Percentiles rank a stretch among this genome's conserved stretches.
Evolutionary conservation across 2,888 invertebrate genomes (phyloP).

Genomic region (Caenorhabditis becei): DNA sequence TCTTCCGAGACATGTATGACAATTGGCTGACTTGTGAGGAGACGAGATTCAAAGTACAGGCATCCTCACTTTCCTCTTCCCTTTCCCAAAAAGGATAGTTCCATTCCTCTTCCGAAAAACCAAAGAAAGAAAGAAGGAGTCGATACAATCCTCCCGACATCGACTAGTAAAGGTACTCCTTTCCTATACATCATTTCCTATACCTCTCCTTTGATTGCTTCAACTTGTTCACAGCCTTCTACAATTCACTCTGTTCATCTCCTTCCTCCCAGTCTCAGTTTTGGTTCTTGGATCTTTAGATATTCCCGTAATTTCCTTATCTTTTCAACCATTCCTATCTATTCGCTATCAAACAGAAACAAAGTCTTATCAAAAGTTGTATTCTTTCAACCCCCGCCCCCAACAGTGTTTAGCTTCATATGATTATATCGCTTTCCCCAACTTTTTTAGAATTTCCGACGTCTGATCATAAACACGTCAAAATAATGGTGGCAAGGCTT

Average conservation of each 20-base stretch:
- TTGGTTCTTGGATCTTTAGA: constrained; percentile 1
- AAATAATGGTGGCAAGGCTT: constrained; percentile 13
- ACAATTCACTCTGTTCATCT: not conserved
- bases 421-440: not conserved
- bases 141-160: not conserved
- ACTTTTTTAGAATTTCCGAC: not conserved
- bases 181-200: not conserved
- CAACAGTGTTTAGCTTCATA: not conserved
- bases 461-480: constrained; percentile 39
- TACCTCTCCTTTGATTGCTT: not conserved
- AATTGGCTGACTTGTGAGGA: constrained; percentile 36
- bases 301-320: not conserved
- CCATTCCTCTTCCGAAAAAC: not conserved
- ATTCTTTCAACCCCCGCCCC: constrained; percentile 1
- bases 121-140: not conserved
- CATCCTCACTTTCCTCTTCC: not conserved
- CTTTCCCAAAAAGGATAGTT: not conserved
- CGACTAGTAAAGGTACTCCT: not conserved
- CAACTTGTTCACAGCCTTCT: not conserved
- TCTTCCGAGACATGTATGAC: constrained; percentile 39
- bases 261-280: not conserved
- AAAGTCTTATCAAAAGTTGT: not conserved
- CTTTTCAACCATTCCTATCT: not conserved
- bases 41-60: constrained; percentile 6
- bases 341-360: not conserved